Evolutionary conservation across 2,113 vertebrate species (phyloP).

Genomic region (Microcebus tavaratra): DNA sequence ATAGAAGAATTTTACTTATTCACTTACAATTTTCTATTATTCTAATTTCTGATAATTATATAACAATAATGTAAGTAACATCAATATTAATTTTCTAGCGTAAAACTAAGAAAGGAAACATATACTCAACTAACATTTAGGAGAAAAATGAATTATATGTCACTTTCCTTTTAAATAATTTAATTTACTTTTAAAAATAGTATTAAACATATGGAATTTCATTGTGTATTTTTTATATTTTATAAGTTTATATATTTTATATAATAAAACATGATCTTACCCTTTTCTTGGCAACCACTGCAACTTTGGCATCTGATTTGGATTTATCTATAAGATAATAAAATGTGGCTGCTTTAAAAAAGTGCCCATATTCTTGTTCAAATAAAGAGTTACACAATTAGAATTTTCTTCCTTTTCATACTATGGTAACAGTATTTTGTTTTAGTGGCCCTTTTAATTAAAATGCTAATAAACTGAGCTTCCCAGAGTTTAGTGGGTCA

Average conservation of each 20-base stretch:
- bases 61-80: neutral
- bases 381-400: neutral
- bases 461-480: constrained; percentile 51
- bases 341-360: constrained; percentile 34
- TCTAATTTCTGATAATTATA: constrained; percentile 15
- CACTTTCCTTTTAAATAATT: constrained; percentile 38
- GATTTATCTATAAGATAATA: constrained; percentile 65
- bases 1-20: neutral
- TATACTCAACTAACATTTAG: constrained; percentile 9
- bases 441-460: neutral
- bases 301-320: constrained; percentile 42
- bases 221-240: neutral
- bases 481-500: neutral
- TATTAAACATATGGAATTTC: constrained; percentile 29
- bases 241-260: constrained; percentile 36
- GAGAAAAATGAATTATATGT: neutral
- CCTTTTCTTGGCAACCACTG: constrained; percentile 56
- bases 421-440: neutral
- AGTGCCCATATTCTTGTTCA: neutral
- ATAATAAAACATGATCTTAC: constrained; percentile 53
- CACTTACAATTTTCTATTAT: neutral
- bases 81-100: constrained; percentile 27
- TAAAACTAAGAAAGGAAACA: constrained; percentile 1
- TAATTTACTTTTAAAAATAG: constrained; percentile 23
- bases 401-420: constrained; percentile 11